Base-by-base conservation (phyloP, 2,888 invertebrate genomes). In the Phytoseiulus persimilis region DNA sequence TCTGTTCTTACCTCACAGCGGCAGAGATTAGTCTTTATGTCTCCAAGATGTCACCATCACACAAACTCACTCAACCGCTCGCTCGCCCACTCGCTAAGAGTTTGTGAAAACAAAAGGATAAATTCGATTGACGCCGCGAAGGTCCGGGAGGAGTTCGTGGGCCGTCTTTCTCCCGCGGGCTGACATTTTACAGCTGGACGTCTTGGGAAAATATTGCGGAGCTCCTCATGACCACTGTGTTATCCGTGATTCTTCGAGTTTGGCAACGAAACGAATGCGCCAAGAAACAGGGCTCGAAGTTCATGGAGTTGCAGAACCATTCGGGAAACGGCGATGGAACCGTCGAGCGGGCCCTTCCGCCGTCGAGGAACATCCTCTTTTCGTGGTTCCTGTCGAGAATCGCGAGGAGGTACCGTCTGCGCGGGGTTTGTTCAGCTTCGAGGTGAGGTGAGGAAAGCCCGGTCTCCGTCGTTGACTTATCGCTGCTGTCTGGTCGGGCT, bases 41-140 rank as follows among this genome's bases (percentile, higher is more conserved):
- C 65, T 65, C 23, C 65, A 28, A 65, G 65, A 65, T 65, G 65
- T 65, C 65, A 65, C 65, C 65, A 23, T 65, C 65, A 65, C 65
- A 65, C 65, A 65, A 65, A 65, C 65, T 65, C 65, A 65, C 65
- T 65, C 65, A 14, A 1, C 18, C 65, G 18, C 65, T 65, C 9
- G 65, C 65, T 65, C 9, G 28, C 65, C 18, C 9, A 18, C 65
- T 65, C 65, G 65, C 65, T 65, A 65, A 65, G 65, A 65, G 65
- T 65, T 65, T 65, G 65, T 65, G 65, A 65, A 65, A 65, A 65
- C 65, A 65, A 65, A 65, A 65, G 65, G 65, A 65, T 65, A 65
- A 65, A 65, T 65, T 65, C 65, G 65, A 65, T 65, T 28, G 65
- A 65, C 65, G 65, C 65, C 65, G n/a, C n/a, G 18, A 28, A 65